Percentiles rank a stretch among this genome's conserved stretches.
Conservation (phyloP, 2,797 vertebrate species). For the Acanthornis magna region DNA sequence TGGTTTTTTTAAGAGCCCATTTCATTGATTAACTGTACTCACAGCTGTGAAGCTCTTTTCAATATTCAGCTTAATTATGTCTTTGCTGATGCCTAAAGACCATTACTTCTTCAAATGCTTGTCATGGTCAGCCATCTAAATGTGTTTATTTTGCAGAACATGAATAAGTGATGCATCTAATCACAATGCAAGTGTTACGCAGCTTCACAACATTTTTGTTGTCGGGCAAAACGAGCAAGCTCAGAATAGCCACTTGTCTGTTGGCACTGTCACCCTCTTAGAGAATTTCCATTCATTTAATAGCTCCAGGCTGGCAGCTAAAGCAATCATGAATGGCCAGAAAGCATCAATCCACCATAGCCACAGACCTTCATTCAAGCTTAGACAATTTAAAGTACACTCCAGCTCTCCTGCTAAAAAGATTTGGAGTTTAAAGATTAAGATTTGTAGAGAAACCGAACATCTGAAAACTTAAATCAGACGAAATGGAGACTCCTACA, state of each 20-base stretch:
- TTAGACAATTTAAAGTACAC: background rate
- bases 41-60: constrained; percentile 5
- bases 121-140: constrained; percentile 9
- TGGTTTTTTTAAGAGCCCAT: background rate
- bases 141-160: constrained; percentile 39
- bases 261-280: background rate
- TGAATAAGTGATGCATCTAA: constrained; percentile 20
- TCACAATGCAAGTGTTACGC: background rate
- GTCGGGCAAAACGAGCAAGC: background rate
- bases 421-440: background rate
- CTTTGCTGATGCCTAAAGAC: background rate
- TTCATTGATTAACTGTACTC: constrained; percentile 6
- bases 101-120: constrained; percentile 18
- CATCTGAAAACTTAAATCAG: background rate
- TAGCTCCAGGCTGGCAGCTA: background rate
- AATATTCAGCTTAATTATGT: constrained; percentile 12
- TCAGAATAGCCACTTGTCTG: background rate
- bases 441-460: background rate
- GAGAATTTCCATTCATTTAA: constrained; percentile 25
- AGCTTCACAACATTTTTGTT: constrained; percentile 17
- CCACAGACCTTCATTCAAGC: background rate
- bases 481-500: background rate
- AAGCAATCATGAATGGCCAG: background rate
- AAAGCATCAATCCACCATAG: background rate
- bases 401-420: background rate